Evolutionary conservation across 2,797 vertebrate genomes (phyloP), one percentile per base, ranked within the genome.

Genomic region (Geotrypetes seraphini): DNA sequence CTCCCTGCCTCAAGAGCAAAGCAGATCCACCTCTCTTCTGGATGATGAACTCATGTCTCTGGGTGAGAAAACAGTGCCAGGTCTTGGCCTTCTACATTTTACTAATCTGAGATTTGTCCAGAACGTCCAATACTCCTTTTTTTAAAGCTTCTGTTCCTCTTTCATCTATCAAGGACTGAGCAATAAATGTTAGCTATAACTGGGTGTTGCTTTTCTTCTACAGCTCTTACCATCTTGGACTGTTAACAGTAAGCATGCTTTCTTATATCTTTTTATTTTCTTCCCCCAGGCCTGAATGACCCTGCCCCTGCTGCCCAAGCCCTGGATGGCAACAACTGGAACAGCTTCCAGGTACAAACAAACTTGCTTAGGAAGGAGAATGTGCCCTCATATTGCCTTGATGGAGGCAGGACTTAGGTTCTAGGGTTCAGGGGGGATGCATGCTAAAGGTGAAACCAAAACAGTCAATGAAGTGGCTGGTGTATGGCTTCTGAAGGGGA

Each of bases 31-130:
- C 33, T 96, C 83, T 41, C 74, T 98, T 45, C 65, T 99, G 42
- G 95, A 98, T 10, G 95, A 97, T 35, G 95, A 98, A 36, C 91
- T 99, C 37, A 95, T 97, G 94, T 92, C 91, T 33, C 75, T 98
- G 50, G 92, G 95, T 96, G 65, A 86, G 78, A 31, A 32, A 9
- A n/a, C 3, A n/a, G n/a, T n/a, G n/a, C n/a, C n/a, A n/a, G n/a
- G n/a, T n/a, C n/a, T n/a, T n/a, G n/a, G n/a, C n/a, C n/a, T n/a
- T n/a, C n/a, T n/a, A n/a, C n/a, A n/a, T n/a, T n/a, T n/a, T n/a
- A n/a, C n/a, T n/a, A n/a, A n/a, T n/a, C n/a, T n/a, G n/a, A n/a
- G n/a, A n/a, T n/a, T n/a, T n/a, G n/a, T n/a, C n/a, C n/a, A n/a
- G n/a, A n/a, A n/a, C n/a, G n/a, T n/a, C n/a, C 44, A 25, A 1